Evolutionary conservation across 2,888 invertebrate genomes (phyloP), one percentile per base, ranked within the genome.

Genomic region (Eupeodes latifasciatus): DNA sequence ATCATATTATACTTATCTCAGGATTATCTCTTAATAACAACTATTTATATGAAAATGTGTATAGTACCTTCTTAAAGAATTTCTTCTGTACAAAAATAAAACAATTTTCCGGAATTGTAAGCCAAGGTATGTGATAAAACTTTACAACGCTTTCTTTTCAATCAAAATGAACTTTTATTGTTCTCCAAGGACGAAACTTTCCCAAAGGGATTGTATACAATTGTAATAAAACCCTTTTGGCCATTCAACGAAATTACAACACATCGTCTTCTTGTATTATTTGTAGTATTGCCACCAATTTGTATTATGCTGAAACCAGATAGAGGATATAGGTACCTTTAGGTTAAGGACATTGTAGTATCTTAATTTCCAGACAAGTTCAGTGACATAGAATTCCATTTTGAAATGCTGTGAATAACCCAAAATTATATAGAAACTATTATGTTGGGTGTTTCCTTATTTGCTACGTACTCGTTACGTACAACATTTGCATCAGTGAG

Each of bases 121-220:
- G 40, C 40, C 40, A 47, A 47, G 47, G 34, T 69, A 27, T 59
- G 72, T 16, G 44, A 72, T 72, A 72, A 72, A 67, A 75, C 53
- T 67, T 81, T 44, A 75, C 64, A 64, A 81, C 57, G 80, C 75
- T 78, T 55, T 74, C 74, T 81, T 79, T 88, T 88, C 69, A 85
- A 85, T 85, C 85, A 81, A 88, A 74, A 75, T 47, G 74, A 81
- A 74, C 57, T 71, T 81, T 81, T 78, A 85, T 81, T 71, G 75
- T 59, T 57, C 77, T 75, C 81, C 40, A 55, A 81, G 85, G 85
- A 88, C 40, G 57, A 59, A 53, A 16, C 14, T 66, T 49, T 27
- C 59, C 62, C 64, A 12, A 82, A 79, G 69, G 71, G 40, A 4
- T 66, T 64, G 36, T 66, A 27, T 3, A 27, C 27, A 47, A 47